Evolutionary conservation across 2,888 invertebrate species (phyloP), one percentile per base, ranked within the genome.

Genomic region (Galerucella nymphaeae): DNA sequence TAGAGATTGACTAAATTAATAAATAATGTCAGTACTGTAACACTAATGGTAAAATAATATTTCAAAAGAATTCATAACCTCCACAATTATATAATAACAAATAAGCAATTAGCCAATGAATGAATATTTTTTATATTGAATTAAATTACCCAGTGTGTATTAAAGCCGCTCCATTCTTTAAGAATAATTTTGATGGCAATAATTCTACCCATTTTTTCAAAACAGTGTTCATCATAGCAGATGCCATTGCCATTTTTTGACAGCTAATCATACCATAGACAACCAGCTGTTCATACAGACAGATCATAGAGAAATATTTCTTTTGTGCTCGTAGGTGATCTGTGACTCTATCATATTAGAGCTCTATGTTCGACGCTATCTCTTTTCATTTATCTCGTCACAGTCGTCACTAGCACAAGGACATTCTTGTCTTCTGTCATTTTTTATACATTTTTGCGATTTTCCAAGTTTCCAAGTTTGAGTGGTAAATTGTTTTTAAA

Each of bases 181-280:
- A 14, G 11, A 83, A 73, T n/a, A 78, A 38, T 75, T 82, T 84
- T 14, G 80, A 70, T 6, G 80, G 75, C 14, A 82, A 73, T 78
- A 89, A 86, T 84, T 87, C 87, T 66, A 87, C 77, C 23, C 89
- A 87, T 88, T 90, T 91, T 85, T 89, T 88, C 81, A 91, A 84
- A 85, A 91, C 88, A 82, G 89, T 88, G 87, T 86, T 86, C 76
- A 88, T 82, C 66, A 87, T 83, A 16, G 76, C 77, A 72, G 74
- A 76, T 70, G 80, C 81, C 81, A 80, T 80, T 65, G 16, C 45
- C 16, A 30, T 20, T 41, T 30, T 48, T 30, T 53, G 38, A 65
- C 23, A 41, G 38, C 23, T 64, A 42, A 64, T 18, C n/a, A 14
- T 38, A 30, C 20, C 23, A 23, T 23, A 23, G 23, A 23, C 23